Conservation (phyloP, 2,797 vertebrate species). For the Nannoperca obscura region DNA sequence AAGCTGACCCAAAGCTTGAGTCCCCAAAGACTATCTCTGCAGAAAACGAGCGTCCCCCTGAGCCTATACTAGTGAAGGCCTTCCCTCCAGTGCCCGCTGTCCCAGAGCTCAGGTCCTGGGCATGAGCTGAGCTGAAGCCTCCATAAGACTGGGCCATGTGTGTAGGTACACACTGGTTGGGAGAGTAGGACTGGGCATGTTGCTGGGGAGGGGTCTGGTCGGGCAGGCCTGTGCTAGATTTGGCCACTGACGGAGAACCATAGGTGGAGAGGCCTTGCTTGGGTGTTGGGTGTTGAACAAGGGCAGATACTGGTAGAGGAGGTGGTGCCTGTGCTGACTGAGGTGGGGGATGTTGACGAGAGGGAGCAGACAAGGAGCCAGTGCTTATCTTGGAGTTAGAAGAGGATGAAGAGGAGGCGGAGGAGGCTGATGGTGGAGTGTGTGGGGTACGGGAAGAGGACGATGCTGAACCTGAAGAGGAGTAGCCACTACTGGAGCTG, state of each 20-base stretch:
- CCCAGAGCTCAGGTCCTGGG: constrained; percentile 86
- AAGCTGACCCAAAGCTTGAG: constrained; percentile 78
- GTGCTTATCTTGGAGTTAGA: constrained; percentile 79
- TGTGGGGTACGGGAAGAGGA: constrained; percentile 84
- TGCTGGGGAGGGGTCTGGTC: constrained; percentile 86
- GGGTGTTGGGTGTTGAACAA: constrained; percentile 77
- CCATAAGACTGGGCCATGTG: constrained; percentile 82
- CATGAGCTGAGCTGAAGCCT: constrained; percentile 88
- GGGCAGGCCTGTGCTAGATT: constrained; percentile 84
- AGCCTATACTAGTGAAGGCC: constrained; percentile 68
- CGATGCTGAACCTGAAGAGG: constrained; percentile 82
- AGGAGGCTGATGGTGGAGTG: constrained; percentile 83
- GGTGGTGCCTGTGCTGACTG: constrained; percentile 80
- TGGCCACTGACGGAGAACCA: constrained; percentile 82
- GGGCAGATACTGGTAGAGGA: constrained; percentile 70
- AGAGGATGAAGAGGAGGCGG: constrained; percentile 83
- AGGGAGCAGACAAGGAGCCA: constrained; percentile 76
- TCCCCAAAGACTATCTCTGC: constrained; percentile 84
- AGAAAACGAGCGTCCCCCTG: constrained; percentile 81
- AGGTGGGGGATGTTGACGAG: constrained; percentile 83
- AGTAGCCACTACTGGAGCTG: constrained; percentile 86
- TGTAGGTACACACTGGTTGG: constrained; percentile 79
- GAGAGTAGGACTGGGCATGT: constrained; percentile 83
- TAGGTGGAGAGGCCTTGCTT: constrained; percentile 82
- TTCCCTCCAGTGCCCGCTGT: constrained; percentile 71